Percentiles rank a stretch among this genome's conserved stretches.
Conservation (phyloP, 2,113 vertebrate genomes). For the Theropithecus gelada region DNA sequence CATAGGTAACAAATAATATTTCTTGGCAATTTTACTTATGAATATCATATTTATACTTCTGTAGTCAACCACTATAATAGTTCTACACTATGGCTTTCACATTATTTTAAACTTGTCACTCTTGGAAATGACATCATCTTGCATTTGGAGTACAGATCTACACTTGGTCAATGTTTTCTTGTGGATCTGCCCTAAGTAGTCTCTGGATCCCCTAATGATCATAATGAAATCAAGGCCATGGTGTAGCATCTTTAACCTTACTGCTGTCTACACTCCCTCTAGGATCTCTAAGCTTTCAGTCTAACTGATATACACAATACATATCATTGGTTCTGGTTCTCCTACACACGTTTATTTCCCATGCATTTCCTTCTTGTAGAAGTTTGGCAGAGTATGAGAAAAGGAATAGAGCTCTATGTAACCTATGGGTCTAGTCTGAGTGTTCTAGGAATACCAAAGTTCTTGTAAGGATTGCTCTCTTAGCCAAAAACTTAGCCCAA, state of each 20-base stretch:
- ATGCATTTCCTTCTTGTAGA: background rate
- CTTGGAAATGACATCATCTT: background rate
- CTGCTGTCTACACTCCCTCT: background rate
- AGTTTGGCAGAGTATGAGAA: background rate
- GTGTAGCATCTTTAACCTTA: background rate
- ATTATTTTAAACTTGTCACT: background rate
- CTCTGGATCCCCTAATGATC: background rate
- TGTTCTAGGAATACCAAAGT: background rate
- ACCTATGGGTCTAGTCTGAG: background rate
- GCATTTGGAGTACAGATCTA: background rate
- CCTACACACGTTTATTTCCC: background rate
- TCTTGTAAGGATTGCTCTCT: background rate
- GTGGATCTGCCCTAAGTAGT: background rate
- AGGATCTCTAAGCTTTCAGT: background rate
- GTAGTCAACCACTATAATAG: background rate
- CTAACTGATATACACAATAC: background rate
- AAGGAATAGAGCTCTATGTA: background rate
- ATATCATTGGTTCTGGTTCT: background rate
- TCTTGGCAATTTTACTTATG: background rate
- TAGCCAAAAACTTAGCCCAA: background rate
- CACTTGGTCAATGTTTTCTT: background rate
- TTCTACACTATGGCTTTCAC: background rate
- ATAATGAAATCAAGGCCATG: background rate
- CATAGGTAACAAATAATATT: background rate
- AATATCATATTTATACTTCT: background rate